Evolutionary conservation across 2,888 invertebrate genomes (phyloP).

Genomic region (Thereva unica): DNA sequence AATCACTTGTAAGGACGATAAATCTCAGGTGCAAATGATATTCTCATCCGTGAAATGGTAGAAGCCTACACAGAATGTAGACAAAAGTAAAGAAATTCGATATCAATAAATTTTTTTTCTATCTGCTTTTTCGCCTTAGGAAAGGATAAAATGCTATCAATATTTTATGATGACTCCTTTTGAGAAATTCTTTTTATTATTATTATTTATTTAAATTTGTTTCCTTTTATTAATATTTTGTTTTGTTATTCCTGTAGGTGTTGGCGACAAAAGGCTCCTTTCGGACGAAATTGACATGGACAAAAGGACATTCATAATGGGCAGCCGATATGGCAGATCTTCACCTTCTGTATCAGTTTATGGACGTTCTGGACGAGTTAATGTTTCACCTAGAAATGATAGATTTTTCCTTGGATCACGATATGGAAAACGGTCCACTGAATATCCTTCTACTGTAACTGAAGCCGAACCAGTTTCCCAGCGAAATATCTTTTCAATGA

Average conservation of each 20-base stretch:
- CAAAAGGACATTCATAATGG: constrained; percentile 57
- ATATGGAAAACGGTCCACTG: constrained; percentile 55
- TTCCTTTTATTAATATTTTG: too few relatives aligned
- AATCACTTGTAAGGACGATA: background rate
- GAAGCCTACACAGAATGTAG: background rate
- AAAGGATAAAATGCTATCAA: constrained; percentile 1
- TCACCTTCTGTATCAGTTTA: constrained; percentile 46
- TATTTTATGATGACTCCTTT: constrained; percentile 14
- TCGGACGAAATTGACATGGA: background rate
- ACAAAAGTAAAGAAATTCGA: constrained; percentile 6
- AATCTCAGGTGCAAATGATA: constrained; percentile 28
- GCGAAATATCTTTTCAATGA: constrained; percentile 48
- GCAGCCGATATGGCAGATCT: constrained; percentile 59
- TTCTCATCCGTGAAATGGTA: background rate
- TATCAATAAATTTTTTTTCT: constrained; percentile 1
- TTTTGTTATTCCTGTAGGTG: too few relatives aligned
- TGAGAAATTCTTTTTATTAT: background rate
- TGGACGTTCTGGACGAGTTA: constrained; percentile 52
- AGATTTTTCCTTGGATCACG: constrained; percentile 57
- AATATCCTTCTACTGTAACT: constrained; percentile 38
- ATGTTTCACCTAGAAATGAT: constrained; percentile 57
- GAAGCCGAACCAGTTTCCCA: background rate
- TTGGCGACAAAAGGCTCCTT: too few relatives aligned
- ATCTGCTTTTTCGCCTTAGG: background rate
- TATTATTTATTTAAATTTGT: background rate